phyloP scores from a whole-genome alignment of 2,797 vertebrate genomes.

The Liasis olivaceus region DNA sequence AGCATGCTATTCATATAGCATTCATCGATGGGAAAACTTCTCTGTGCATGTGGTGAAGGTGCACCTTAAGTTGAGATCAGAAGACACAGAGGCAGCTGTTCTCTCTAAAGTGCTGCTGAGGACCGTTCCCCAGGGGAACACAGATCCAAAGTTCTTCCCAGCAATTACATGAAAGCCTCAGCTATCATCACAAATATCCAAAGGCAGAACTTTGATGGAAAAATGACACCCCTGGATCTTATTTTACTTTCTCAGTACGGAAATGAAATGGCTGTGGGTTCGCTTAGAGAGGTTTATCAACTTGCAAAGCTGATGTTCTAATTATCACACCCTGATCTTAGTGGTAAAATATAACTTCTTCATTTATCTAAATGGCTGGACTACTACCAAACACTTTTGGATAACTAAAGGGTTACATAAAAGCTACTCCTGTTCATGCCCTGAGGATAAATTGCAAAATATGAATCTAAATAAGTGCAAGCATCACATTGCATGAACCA shows the following conservation, averaged over 20 bases:
- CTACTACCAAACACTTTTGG: neutral
- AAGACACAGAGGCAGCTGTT: neutral
- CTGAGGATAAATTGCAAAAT: neutral
- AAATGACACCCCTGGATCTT: neutral
- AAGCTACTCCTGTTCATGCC: neutral
- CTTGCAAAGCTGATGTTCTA: neutral
- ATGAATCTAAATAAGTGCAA: too few species aligned
- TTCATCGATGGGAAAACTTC: neutral
- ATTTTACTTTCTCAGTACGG: neutral
- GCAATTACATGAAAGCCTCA: neutral
- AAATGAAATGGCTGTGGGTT: neutral
- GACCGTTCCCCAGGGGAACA: neutral
- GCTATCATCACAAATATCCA: neutral
- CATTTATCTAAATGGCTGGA: neutral
- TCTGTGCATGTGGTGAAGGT: neutral
- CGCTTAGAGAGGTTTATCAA: neutral
- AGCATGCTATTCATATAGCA: neutral
- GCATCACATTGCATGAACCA: neutral
- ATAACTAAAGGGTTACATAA: neutral
- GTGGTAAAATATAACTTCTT: neutral
- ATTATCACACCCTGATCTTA: neutral
- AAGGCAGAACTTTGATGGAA: neutral
- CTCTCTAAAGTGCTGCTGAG: neutral
- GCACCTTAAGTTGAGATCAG: neutral
- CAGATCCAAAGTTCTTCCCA: neutral